phyloP scores from a whole-genome alignment of 2,797 vertebrate genomes.

The Ammospiza maritima region DNA sequence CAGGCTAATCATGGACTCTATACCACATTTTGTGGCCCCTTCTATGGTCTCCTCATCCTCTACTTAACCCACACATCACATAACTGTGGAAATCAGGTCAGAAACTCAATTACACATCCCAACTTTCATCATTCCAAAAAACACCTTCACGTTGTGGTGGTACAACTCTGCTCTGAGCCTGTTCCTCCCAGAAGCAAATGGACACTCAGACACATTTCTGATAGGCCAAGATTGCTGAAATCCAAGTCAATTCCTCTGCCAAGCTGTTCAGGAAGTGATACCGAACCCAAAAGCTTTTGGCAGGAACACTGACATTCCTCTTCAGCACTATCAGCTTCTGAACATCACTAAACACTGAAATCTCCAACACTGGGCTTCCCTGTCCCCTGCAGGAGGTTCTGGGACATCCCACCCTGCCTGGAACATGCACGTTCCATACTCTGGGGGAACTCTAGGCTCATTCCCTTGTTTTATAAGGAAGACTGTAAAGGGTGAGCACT shows the following conservation, averaged over 20 bases:
- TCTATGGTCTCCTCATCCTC: neutral
- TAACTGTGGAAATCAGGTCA: neutral
- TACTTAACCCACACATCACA: neutral
- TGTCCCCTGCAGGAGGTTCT: neutral
- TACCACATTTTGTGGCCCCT: neutral
- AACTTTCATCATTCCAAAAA: neutral
- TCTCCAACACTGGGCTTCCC: neutral
- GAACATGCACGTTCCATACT: neutral
- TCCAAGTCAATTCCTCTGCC: neutral
- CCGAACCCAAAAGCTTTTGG: neutral
- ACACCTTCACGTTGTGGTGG: fast-evolving
- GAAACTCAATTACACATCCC: neutral
- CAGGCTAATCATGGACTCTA: neutral
- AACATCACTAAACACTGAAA: neutral
- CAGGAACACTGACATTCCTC: neutral
- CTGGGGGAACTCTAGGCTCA: neutral
- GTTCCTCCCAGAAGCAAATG: fast-evolving
- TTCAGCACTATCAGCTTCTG: neutral
- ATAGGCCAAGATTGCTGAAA: neutral
- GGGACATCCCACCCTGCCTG: fast-evolving
- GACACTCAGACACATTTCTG: neutral
- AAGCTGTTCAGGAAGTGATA: fast-evolving
- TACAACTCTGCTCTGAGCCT: neutral
- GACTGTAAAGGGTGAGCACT: neutral
- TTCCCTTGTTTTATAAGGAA: neutral